phyloP scores from a whole-genome alignment of 64 coral and sea anemone species.

The Dendrophyllia cribrosa region DNA sequence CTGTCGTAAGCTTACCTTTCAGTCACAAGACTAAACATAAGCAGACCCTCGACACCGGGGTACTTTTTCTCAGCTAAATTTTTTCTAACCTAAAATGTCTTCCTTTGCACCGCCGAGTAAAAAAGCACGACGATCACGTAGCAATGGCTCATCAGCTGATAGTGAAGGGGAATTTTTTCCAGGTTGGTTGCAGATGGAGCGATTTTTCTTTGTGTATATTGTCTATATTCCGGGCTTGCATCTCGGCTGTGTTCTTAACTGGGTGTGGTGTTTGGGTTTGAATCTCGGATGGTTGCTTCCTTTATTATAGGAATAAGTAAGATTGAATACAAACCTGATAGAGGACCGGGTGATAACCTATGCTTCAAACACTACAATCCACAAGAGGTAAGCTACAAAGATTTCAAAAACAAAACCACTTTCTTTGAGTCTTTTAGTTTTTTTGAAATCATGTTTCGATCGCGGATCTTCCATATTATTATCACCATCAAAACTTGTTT shows the following conservation, averaged over 20 bases:
- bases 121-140: conserved; percentile 67
- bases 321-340: conserved; percentile 84
- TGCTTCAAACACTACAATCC: conserved; percentile 91
- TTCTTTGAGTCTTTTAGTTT: too few relatives aligned
- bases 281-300: not conserved
- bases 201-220: not conserved
- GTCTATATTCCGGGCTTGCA: not conserved
- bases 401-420: too few relatives aligned
- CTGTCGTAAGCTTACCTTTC: not conserved
- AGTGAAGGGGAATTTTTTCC: conserved; percentile 73
- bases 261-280: not conserved
- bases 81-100: conserved; percentile 60
- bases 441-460: too few relatives aligned
- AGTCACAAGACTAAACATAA: not conserved
- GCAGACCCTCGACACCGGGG: too few relatives aligned
- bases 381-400: conserved; percentile 46
- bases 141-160: conserved; percentile 26
- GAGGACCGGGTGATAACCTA: conserved; percentile 70
- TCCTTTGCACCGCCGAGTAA: conserved; percentile 89
- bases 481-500: too few relatives aligned
- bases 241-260: not conserved
- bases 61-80: not conserved
- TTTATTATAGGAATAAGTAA: conserved; percentile 70
- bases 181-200: conserved; percentile 42
- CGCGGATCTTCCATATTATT: too few relatives aligned